Evolutionary conservation across 2,888 invertebrate genomes (phyloP).

Genomic region (Chironomus riparius): DNA sequence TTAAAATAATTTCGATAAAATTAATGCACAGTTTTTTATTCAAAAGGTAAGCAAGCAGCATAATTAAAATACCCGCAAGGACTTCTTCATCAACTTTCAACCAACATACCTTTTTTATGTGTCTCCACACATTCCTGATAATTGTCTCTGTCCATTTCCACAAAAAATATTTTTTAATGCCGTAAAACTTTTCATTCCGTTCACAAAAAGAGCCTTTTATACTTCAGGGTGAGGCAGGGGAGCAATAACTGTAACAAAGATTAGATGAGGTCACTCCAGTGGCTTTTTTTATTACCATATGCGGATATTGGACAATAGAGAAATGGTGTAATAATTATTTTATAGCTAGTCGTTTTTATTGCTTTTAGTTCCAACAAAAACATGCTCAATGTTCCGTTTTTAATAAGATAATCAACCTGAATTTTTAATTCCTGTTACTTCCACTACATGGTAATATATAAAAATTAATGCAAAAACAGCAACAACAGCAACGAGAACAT

Average conservation of each 20-base stretch:
- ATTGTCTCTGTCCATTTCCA: not conserved
- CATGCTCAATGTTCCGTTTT: not conserved
- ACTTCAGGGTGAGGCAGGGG: not conserved
- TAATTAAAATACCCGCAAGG: slow-evolving; percentile 26
- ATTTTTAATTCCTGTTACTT: not conserved
- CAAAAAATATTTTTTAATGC: not conserved
- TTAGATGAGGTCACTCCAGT: slow-evolving; percentile 11
- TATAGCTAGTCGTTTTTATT: slow-evolving; percentile 19
- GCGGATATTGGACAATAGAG: slow-evolving; percentile 18
- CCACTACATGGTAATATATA: not conserved
- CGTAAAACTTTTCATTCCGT: not conserved
- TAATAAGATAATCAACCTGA: not conserved
- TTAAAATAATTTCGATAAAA: too few relatives aligned
- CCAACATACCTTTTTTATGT: not conserved
- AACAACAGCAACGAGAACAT: not conserved
- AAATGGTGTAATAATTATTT: slow-evolving; percentile 27
- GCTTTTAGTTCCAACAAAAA: not conserved
- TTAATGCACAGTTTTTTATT: too few relatives aligned
- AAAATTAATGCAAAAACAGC: not conserved
- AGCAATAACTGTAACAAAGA: not conserved
- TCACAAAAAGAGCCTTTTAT: not conserved
- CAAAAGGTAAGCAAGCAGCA: not conserved
- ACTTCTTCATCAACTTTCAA: not conserved
- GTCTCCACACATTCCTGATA: not conserved
- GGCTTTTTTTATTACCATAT: not conserved